Evolutionary conservation across 2,797 vertebrate species (phyloP), one percentile per base, ranked within the genome.

Genomic region (Microcaecilia unicolor): DNA sequence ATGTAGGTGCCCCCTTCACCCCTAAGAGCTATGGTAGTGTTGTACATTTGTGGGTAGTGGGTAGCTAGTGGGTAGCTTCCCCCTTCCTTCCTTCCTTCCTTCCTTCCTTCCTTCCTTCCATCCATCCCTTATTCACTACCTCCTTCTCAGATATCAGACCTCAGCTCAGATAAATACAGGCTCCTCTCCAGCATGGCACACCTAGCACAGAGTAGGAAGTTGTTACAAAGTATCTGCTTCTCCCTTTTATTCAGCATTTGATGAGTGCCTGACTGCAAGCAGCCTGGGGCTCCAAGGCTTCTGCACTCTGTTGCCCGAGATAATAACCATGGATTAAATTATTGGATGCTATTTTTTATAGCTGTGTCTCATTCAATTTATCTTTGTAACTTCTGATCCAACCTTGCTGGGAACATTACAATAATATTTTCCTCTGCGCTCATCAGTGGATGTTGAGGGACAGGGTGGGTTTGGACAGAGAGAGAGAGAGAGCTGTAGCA

Each of bases 291-390:
- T 51, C 15, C 18, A 31, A 39, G 33, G 52, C 36, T 32, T 53
- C 64, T 62, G 51, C 28, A 67, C 50, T 65, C 56, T 53, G 58
- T 55, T 5, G 29, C 62, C 40, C 38, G 51, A 37, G 51, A 51
- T 75, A 73, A 77, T 70, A 68, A 49, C 22, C 12, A 14, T 54
- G 36, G 58, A 77, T 75, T 75, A 58, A 62, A 75, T 75, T 73
- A 77, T 41, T 43, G 43, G 41, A 48, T 43, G 50, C 36, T 41
- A 43, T 62, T 58, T 55, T 62, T 50, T 43, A 49, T 54, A 50
- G 54, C 50, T n/a, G 54, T 69, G 70, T 70, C 72, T 72, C 48
- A 43, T 75, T 40, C 67, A 52, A 73, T 75, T 66, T 69, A 66
- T 70, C 62, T 64, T 37, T 0, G 2, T 61, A 56, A 70, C 67